Percentiles rank a stretch among this genome's conserved stretches.
phyloP scores from a whole-genome alignment of 2,113 vertebrate species.

The Gymnorhina tibicen region DNA sequence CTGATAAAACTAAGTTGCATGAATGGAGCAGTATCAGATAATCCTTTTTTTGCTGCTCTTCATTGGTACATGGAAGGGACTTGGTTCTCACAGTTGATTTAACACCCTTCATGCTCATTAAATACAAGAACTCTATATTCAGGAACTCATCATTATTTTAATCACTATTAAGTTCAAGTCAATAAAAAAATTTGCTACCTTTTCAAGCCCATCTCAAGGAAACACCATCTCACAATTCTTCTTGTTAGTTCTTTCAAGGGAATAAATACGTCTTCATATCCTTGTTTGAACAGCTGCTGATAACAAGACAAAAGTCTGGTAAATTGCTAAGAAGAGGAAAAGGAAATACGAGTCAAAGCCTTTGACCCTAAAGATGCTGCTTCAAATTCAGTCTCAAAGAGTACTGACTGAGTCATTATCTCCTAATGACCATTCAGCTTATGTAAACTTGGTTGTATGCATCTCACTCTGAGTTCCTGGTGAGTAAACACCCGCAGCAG shows the following conservation, averaged over 20 bases:
- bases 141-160: background rate
- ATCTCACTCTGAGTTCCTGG: background rate
- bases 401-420: conserved; percentile 23
- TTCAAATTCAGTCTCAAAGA: conserved; percentile 13
- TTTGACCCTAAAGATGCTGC: conserved; percentile 34
- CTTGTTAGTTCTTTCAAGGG: background rate
- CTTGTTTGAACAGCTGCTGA: conserved; percentile 50
- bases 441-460: conserved; percentile 15
- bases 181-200: background rate
- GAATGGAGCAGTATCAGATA: background rate
- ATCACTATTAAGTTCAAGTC: background rate
- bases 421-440: background rate
- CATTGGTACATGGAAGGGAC: background rate
- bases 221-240: background rate
- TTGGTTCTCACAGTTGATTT: background rate
- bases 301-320: conserved; percentile 9
- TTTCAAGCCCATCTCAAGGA: background rate
- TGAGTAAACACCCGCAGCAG: background rate
- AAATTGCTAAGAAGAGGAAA: background rate
- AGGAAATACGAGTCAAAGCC: background rate
- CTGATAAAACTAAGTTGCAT: background rate
- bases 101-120: background rate
- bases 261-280: background rate
- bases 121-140: background rate
- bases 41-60: background rate